A percentile compares a stretch with the other conserved stretches of the same genome.
phyloP scores from a whole-genome alignment of 2,888 invertebrate genomes.

The Ectropis crepuscularia region DNA sequence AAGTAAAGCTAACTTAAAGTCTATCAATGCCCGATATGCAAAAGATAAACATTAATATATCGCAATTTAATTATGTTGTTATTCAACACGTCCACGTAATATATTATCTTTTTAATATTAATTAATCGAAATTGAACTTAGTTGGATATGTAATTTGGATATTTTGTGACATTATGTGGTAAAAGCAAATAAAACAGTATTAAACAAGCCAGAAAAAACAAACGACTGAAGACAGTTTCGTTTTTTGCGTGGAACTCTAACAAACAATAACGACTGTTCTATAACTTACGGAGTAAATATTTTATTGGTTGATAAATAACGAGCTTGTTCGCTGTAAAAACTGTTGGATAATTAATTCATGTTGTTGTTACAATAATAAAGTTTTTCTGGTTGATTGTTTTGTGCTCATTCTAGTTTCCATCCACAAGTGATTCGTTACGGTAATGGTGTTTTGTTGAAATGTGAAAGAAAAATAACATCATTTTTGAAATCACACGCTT shows the following conservation, averaged over 20 bases:
- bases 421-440: not conserved
- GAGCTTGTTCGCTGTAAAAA: not conserved
- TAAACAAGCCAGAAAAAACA: too few species aligned
- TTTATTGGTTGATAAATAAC: conserved; percentile 1
- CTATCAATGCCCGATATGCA: too few species aligned
- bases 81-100: too few species aligned
- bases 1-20: too few species aligned
- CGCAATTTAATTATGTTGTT: too few species aligned
- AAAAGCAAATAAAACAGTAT: too few species aligned
- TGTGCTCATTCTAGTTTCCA: not conserved
- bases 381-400: not conserved
- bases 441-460: not conserved
- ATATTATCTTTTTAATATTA: too few species aligned
- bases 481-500: not conserved
- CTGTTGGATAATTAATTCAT: not conserved
- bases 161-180: too few species aligned
- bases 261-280: not conserved
- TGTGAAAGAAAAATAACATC: not conserved
- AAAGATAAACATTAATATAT: too few species aligned
- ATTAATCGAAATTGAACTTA: too few species aligned
- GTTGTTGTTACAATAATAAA: conserved; percentile 3
- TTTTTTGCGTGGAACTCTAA: not conserved
- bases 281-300: not conserved
- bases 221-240: not conserved
- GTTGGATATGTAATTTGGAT: too few species aligned